Evolutionary conservation across 2,888 invertebrate species (phyloP), one percentile per base, ranked within the genome.

Genomic region (Mellilla xanthometata): DNA sequence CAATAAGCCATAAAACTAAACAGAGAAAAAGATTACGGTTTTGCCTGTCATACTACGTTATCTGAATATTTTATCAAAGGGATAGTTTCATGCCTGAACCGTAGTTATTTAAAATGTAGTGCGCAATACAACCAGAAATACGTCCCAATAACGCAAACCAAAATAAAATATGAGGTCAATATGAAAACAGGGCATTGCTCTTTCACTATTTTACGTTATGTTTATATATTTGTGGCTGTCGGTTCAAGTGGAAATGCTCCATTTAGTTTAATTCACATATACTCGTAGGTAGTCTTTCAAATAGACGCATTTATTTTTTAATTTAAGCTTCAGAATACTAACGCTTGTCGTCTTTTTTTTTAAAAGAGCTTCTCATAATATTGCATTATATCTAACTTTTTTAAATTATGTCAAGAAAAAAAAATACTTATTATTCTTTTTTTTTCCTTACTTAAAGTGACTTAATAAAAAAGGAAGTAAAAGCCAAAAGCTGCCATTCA

Each of bases 161-260:
- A 28, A 43, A 43, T 41, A 38, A 47, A 46, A 41, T 38, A 41
- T 19, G 26, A 10, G 34, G 29, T 49, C 33, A 41, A 34, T 34
- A 49, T 26, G 28, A 36, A 41, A 43, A 41, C 41, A 26, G 35
- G 39, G 43, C 43, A 28, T 36, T 49, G 44, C 41, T 26, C 38
- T 47, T 41, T 47, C 41, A 8, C 28, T 12, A 39, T 30, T 32
- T 33, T 2, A 9, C 10, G 6, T 33, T 2, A 9, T 3, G 6
- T 27, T 10, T 22, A 12, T 35, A 27, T 6, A 35, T 36, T n/a
- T 44, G 26, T 40, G 10, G 31, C 26, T 10, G 24, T 34, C 29
- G 22, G 24, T 38, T 13, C 7, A 26, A 39, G 30, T 33, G 12
- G 12, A 38, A 39, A 40, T 33, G 49, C 26, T 29, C 40, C 31